phyloP scores from a whole-genome alignment of 2,888 invertebrate species.

The Pinctada fucata region DNA sequence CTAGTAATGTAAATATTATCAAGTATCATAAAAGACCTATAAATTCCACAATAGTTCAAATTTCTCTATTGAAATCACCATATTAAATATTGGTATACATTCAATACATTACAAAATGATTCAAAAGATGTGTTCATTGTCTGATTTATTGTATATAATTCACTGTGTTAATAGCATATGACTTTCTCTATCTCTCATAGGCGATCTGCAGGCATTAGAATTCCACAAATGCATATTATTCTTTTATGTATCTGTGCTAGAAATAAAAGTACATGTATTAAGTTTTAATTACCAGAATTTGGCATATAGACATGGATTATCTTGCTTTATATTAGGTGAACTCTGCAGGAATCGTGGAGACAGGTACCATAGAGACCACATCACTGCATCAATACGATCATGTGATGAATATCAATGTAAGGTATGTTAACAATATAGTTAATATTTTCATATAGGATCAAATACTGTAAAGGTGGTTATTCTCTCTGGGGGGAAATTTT shows the following conservation, averaged over 20 bases:
- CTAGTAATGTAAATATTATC: no score
- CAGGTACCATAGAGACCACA: slow-evolving; percentile 91
- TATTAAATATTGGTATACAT: neutral
- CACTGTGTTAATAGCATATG: no score
- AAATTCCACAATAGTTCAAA: neutral
- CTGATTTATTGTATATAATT: no score
- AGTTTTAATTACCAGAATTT: no score
- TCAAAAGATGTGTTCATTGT: no score
- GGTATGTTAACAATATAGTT: slow-evolving; percentile 75
- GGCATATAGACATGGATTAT: no score
- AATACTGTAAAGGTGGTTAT: neutral
- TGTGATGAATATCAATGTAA: slow-evolving; percentile 92
- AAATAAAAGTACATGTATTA: no score
- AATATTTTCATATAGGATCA: neutral
- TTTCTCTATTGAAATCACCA: neutral
- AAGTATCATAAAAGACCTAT: neutral
- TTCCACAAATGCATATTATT: no score
- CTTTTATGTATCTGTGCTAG: no score
- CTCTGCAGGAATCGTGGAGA: slow-evolving; percentile 91
- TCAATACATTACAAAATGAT: neutral
- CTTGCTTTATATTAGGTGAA: slow-evolving; percentile 76
- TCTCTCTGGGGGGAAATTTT: neutral
- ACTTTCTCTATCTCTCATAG: no score
- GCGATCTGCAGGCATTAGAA: no score
- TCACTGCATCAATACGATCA: slow-evolving; percentile 91